A percentile compares a stretch with the other conserved stretches of the same genome.
phyloP scores from a whole-genome alignment of 2,113 vertebrate species.

The Apeltes quadracus region DNA sequence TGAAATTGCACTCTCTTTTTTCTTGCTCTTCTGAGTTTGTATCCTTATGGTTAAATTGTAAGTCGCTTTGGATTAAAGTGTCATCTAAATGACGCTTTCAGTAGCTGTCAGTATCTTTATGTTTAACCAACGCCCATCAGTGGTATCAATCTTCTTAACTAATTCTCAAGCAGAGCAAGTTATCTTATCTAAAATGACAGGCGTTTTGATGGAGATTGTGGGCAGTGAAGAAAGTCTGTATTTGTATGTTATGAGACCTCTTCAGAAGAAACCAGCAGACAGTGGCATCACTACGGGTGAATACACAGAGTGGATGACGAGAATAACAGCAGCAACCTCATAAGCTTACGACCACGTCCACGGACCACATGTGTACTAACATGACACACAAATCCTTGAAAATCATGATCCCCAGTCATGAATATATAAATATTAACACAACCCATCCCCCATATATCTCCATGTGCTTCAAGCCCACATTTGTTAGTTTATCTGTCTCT shows the following conservation, averaged over 20 bases:
- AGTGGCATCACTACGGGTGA: constrained; percentile 35
- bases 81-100: too few species aligned
- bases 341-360: constrained; percentile 30
- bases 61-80: too few species aligned
- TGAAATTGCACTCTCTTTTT: too few species aligned
- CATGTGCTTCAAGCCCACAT: not conserved
- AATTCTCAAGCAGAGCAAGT: not conserved
- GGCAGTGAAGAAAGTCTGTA: constrained; percentile 4
- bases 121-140: not conserved
- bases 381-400: constrained; percentile 6
- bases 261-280: constrained; percentile 38
- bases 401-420: not conserved
- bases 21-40: too few species aligned
- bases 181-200: not conserved
- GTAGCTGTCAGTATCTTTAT: not conserved
- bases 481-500: not conserved
- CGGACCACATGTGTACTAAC: constrained; percentile 25
- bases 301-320: constrained; percentile 44
- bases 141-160: not conserved
- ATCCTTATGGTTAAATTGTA: too few species aligned
- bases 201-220: not conserved
- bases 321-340: constrained; percentile 27
- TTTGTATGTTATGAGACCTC: constrained; percentile 25
- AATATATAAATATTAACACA: too few species aligned
- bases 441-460: not conserved